These are phyloP conservation scores for Drosophila kambysellisi DNA, from an alignment of 2,888 invertebrate genomes.

Conservation along the genomic window DNA sequence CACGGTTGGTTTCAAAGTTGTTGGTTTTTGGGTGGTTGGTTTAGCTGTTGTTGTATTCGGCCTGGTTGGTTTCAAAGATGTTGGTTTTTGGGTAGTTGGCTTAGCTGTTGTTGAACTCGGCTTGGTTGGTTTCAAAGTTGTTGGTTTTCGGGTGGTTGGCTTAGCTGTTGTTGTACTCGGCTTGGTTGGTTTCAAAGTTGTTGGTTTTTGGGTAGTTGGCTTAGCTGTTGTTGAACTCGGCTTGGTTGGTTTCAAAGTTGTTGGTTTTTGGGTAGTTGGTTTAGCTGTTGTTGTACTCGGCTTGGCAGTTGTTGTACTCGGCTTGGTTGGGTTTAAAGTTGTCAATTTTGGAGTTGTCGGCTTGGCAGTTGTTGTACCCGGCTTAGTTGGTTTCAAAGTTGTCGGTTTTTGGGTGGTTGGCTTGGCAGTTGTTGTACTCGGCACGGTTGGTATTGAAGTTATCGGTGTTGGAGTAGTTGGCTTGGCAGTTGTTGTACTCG, in stretches of 20 bases:
- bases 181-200: too few relatives aligned
- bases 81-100: accelerated
- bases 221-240: not conserved
- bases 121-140: not conserved
- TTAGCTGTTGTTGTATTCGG: not conserved
- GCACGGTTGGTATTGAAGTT: not conserved
- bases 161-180: too few relatives aligned
- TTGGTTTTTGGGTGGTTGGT: accelerated
- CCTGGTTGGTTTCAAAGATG: not conserved
- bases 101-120: not conserved
- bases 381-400: too few relatives aligned
- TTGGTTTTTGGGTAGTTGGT: too few relatives aligned
- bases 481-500: not conserved
- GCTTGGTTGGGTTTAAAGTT: not conserved
- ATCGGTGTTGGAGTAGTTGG: not conserved
- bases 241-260: not conserved
- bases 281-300: not conserved
- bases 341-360: not conserved
- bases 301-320: not conserved
- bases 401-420: not conserved
- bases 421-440: not conserved
- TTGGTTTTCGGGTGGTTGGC: not conserved
- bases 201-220: not conserved
- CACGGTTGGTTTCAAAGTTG: not conserved
- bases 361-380: too few relatives aligned